Conservation (phyloP, 2,888 invertebrate species). For the Drosophila rellima region DNA sequence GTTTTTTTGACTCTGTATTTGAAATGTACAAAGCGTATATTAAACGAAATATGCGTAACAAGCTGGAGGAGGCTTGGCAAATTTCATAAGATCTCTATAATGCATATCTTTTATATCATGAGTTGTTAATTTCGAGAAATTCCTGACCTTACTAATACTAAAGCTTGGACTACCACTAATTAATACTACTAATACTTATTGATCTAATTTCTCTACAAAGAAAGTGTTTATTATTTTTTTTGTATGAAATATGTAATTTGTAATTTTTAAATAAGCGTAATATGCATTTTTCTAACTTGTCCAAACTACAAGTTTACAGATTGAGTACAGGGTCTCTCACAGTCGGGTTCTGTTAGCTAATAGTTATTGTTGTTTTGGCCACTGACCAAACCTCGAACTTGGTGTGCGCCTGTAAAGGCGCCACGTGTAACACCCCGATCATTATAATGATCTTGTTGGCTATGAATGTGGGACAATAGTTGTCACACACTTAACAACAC, state of each 20-base stretch:
- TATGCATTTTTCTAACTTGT: no score
- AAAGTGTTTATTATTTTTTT: no score
- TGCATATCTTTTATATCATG: no score
- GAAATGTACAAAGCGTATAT: neutral
- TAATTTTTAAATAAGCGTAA: no score
- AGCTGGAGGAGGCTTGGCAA: no score
- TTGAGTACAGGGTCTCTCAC: neutral
- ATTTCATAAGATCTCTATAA: no score
- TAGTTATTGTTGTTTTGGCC: constrained; percentile 40
- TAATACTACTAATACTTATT: no score
- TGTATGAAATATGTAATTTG: no score
- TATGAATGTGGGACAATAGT: constrained; percentile 37
- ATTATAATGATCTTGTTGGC: constrained; percentile 8
- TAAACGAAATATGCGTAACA: neutral
- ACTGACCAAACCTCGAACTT: constrained; percentile 49
- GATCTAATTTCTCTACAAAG: no score
- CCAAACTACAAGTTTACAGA: neutral
- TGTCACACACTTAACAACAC: constrained; percentile 36
- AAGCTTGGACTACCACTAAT: no score
- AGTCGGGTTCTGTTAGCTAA: neutral
- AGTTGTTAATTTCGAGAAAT: no score
- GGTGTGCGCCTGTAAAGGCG: constrained; percentile 35
- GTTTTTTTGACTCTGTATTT: neutral
- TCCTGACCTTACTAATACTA: no score
- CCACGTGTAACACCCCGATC: constrained; percentile 46